These are phyloP conservation scores for Melanotaenia nigrans DNA, from an alignment of 2,797 vertebrate genomes.

Conservation along the genomic window DNA sequence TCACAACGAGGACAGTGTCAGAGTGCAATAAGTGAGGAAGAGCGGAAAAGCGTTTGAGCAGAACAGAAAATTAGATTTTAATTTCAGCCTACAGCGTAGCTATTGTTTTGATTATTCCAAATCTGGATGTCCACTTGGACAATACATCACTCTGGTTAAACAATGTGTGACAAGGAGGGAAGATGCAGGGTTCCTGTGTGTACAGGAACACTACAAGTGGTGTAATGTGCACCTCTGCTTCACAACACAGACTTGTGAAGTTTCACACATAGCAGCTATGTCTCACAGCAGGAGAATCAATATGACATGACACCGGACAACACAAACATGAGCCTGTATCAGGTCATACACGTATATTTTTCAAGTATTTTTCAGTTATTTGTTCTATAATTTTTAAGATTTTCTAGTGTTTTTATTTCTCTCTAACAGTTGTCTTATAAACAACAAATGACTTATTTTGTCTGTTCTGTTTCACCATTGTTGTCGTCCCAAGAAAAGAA, in stretches of 20 bases:
- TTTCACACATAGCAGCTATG: neutral
- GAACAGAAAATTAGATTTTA: neutral
- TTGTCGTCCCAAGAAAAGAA: no score
- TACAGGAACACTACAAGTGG: neutral
- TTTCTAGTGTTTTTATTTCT: no score
- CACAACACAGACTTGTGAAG: neutral
- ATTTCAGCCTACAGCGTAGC: slow-evolving; percentile 8
- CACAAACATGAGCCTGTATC: neutral
- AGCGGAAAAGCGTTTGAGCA: neutral
- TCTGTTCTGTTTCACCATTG: no score
- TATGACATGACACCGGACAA: neutral
- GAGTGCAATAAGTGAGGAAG: neutral
- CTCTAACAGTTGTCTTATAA: no score
- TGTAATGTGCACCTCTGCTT: neutral
- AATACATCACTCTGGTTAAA: neutral
- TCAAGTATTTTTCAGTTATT: neutral
- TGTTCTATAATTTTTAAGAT: no score
- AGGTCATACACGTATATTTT: neutral
- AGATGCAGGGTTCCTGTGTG: neutral
- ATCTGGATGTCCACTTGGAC: no score
- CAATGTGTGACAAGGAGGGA: neutral
- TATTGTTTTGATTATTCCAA: neutral
- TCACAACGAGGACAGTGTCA: no score
- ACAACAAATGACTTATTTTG: no score
- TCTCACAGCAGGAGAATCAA: neutral